Base-by-base conservation (phyloP, 2,797 vertebrate species). In the Decapterus maruadsi region DNA sequence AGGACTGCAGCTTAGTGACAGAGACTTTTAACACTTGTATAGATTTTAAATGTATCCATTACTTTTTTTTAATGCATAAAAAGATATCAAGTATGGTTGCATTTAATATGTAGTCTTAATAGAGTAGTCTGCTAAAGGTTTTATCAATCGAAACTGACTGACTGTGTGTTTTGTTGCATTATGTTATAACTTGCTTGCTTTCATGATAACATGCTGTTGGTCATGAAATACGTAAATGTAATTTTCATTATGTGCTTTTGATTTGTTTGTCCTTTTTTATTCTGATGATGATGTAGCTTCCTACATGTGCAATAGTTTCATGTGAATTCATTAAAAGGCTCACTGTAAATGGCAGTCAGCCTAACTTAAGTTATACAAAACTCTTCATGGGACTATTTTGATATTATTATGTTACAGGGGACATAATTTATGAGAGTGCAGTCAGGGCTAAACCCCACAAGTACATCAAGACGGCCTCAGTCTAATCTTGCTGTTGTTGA, bases 281-380 rank as follows among this genome's bases (percentile, higher is more conserved):
- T 66, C 60, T 51, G 62, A 8, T 58, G 14, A 42, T 2, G 42
- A 68, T 66, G 20, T 36, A 69, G 45, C 29, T 26, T 65, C 5
- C 60, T 72, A 71, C 10, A 34, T 42, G 51, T 83, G 69, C 50
- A 86, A 68, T 79, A 72, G 29, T 43, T 7, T 54, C 57, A 22
- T 70, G 17, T 38, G 17, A 54, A 31, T 19, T 43, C 46, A 20
- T 29, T 29, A 16, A 36, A 22, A 67, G 31, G 36, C 4, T 7
- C 42, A 11, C n/a, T 57, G 26, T 56, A 1, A 6, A 11, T 16
- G 4, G 22, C 16, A 42, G 38, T 34, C 4, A 0, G 12, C 13
- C 46, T 65, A 34, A 53, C 29, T 13, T 22, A 17, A 43, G 16
- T 38, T n/a, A 14, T 31, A n/a, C 16, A 11, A 42, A 19, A n/a